Conservation (phyloP, 2,797 vertebrate genomes). For the Lagodon rhomboides region DNA sequence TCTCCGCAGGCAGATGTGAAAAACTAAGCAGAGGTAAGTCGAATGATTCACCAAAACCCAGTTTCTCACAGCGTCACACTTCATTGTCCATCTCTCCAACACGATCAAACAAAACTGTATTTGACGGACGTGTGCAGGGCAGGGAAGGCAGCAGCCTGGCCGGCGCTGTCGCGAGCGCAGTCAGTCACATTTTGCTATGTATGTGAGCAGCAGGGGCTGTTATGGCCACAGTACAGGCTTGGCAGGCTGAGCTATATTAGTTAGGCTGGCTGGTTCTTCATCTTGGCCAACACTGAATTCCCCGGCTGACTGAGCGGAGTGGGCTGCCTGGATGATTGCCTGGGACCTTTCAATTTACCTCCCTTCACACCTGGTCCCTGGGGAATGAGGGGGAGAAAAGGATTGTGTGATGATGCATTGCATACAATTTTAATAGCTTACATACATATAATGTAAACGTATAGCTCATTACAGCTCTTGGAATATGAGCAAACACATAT, state of each 20-base stretch:
- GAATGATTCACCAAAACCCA: neutral
- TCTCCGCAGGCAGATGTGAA: neutral
- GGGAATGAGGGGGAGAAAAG: neutral
- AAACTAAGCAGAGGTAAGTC: neutral
- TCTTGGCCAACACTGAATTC: conserved; percentile 67
- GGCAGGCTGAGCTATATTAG: conserved; percentile 54
- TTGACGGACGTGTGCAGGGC: conserved; percentile 28
- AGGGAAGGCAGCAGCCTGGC: conserved; percentile 1
- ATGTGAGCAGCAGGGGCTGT: conserved; percentile 40
- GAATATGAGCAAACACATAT: conserved; percentile 24
- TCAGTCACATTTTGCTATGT: conserved; percentile 49
- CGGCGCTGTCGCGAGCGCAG: neutral
- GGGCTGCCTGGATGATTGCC: conserved; percentile 71
- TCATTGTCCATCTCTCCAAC: neutral
- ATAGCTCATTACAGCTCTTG: conserved; percentile 33
- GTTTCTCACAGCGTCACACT: neutral
- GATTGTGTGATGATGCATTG: neutral
- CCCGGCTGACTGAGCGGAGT: conserved; percentile 61
- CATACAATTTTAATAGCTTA: neutral
- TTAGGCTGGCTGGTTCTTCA: conserved; percentile 62
- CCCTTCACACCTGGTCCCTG: conserved; percentile 61
- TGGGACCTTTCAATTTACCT: conserved; percentile 79
- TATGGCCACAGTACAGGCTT: conserved; percentile 17
- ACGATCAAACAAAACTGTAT: conserved; percentile 24
- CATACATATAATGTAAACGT: neutral